Evolutionary conservation across 2,113 vertebrate species (phyloP), one percentile per base, ranked within the genome.

Genomic region (Rousettus leschenaultii): DNA sequence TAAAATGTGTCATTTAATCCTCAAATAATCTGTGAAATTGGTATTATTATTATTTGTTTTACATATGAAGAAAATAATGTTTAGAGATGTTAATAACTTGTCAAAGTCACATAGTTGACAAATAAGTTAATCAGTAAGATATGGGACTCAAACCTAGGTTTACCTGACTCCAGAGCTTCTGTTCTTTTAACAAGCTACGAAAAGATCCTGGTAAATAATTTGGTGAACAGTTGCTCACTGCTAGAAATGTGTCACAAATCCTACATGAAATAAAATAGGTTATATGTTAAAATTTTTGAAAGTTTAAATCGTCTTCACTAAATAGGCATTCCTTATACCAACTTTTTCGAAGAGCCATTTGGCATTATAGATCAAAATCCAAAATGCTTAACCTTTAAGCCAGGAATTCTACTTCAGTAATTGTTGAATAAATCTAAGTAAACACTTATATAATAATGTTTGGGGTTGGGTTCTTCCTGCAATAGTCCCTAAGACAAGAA

Each of bases 21-120:
- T 83, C 51, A 55, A 75, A 89, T 55, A 70, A 65, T 13, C 4
- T 86, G 10, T 74, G 57, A 80, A 68, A 75, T 45, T 79, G 33
- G 15, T 40, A 87, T 43, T 71, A 57, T 63, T 38, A 71, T 89
- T 48, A 19, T 8, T 89, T 86, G 22, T 75, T 90, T 86, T 53
- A 80, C 43, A 55, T 2, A 40, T 86, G 77, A 57, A 88, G 33
- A 73, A 73, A 86, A 75, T 26, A 9, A 77, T 93, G 38, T 30
- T 84, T 65, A 93, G n/a, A 87, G 38, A 82, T 57, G 18, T 71
- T 85, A 87, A 84, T 88, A 78, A 80, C 33, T 94, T 83, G 59
- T 33, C 24, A 66, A 51, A 16, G 10, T 77, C n/a, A 87, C 16
- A 59, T 35, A 48, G 38, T 48, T 93, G 77, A 86, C 79, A 82